phyloP scores from a whole-genome alignment of 92 coral and sea anemone species.

The Metridium senile region DNA sequence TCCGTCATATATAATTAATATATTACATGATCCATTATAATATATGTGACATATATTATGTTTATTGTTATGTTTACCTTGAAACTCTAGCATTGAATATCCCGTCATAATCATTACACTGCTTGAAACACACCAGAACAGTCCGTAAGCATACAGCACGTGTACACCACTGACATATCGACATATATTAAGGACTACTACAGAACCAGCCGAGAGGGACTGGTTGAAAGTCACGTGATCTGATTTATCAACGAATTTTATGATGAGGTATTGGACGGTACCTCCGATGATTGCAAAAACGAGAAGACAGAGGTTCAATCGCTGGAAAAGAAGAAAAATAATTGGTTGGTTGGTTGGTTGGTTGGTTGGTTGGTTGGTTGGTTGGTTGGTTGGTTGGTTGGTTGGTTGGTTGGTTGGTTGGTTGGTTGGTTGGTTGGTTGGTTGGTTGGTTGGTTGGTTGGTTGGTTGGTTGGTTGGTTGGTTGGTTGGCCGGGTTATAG shows the following conservation, averaged over 20 bases:
- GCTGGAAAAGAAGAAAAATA: slow-evolving; percentile 36
- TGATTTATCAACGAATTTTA: slow-evolving; percentile 61
- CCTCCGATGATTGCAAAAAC: slow-evolving; percentile 58
- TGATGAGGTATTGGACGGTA: slow-evolving; percentile 56
- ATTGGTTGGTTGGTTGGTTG: background rate
- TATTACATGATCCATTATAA: too few relatives aligned
- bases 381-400: background rate
- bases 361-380: background rate
- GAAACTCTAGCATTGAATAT: slow-evolving; percentile 81
- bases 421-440: background rate
- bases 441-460: background rate
- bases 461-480: background rate
- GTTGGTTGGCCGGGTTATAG: background rate
- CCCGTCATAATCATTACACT: slow-evolving; percentile 76
- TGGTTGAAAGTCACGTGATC: slow-evolving; percentile 66
- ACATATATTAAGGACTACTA: slow-evolving; percentile 50
- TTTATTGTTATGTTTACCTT: slow-evolving; percentile 40
- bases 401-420: background rate
- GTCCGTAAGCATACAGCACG: slow-evolving; percentile 64
- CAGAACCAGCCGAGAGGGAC: slow-evolving; percentile 24
- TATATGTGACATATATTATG: background rate
- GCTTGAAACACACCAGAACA: slow-evolving; percentile 73
- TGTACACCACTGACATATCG: slow-evolving; percentile 66
- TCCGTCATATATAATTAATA: too few relatives aligned
- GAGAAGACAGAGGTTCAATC: slow-evolving; percentile 48